Conservation (phyloP, 2,797 vertebrate species). For the Amniataba percoides region DNA sequence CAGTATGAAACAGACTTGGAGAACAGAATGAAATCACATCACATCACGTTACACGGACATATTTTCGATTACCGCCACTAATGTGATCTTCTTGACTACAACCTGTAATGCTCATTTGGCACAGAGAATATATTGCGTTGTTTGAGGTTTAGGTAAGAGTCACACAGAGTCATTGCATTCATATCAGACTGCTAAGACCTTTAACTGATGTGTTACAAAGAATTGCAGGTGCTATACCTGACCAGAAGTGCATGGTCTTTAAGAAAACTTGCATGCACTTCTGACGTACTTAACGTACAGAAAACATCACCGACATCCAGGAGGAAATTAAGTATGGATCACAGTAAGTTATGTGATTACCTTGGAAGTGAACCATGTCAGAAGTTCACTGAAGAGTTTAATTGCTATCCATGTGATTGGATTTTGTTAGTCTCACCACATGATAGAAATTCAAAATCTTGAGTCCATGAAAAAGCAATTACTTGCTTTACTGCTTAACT, state of each 20-base stretch:
- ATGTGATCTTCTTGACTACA: not conserved
- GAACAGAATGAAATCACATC: not conserved
- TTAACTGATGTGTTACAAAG: not conserved
- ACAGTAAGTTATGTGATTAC: conserved; percentile 75
- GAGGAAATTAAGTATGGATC: conserved; percentile 74
- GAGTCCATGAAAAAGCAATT: conserved; percentile 85
- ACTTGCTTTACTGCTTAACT: conserved; percentile 83
- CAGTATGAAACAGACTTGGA: not conserved
- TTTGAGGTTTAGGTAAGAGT: not conserved
- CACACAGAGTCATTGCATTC: not conserved
- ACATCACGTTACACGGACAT: not conserved
- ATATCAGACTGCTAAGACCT: not conserved
- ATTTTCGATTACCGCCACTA: not conserved
- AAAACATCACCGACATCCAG: conserved; percentile 54
- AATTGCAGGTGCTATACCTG: conserved; percentile 15
- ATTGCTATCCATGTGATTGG: conserved; percentile 80
- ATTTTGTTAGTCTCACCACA: conserved; percentile 77
- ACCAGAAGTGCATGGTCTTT: conserved; percentile 33
- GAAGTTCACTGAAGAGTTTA: conserved; percentile 83
- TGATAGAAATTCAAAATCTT: conserved; percentile 82
- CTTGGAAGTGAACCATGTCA: conserved; percentile 76
- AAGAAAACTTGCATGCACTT: too few relatives aligned
- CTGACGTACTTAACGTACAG: too few relatives aligned
- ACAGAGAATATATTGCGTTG: not conserved
- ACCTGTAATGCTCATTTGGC: not conserved